phyloP scores from a whole-genome alignment of 2,113 vertebrate genomes.

The Coreoperca whiteheadi region DNA sequence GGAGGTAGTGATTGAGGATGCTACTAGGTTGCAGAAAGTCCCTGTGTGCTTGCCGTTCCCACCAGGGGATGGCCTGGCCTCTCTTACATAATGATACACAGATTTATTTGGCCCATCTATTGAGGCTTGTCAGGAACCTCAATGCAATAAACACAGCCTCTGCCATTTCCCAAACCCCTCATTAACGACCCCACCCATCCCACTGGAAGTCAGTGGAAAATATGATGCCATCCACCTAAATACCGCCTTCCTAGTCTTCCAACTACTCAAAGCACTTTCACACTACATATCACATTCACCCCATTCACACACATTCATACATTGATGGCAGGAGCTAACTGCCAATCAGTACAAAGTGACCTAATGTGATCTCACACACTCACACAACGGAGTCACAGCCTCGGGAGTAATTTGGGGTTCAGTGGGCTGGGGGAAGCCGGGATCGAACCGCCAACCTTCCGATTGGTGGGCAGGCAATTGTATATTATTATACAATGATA shows the following conservation, averaged over 20 bases:
- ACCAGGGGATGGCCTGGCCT: constrained; percentile 49
- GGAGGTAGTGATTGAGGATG: constrained; percentile 42
- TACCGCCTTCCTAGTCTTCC: no score
- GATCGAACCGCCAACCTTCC: no score
- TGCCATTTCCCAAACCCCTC: constrained; percentile 45
- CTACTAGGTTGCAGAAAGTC: constrained; percentile 63
- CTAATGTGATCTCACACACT: no score
- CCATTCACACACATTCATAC: no score
- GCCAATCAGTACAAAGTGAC: no score
- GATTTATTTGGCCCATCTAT: constrained; percentile 69
- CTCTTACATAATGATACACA: constrained; percentile 69
- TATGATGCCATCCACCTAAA: constrained; percentile 20
- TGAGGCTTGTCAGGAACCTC: constrained; percentile 67
- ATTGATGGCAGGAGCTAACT: no score
- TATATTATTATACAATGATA: background rate
- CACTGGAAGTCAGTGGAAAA: constrained; percentile 39
- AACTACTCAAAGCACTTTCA: no score
- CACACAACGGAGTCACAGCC: no score
- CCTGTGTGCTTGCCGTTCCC: constrained; percentile 27
- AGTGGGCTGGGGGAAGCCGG: no score
- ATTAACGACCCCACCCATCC: constrained; percentile 25
- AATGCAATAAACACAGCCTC: constrained; percentile 68
- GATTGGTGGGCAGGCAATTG: no score
- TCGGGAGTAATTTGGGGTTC: no score
- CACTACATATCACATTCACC: no score